These are phyloP conservation scores for Pteromalus puparum DNA, from an alignment of 1,140 invertebrate species.

Conservation along the genomic window DNA sequence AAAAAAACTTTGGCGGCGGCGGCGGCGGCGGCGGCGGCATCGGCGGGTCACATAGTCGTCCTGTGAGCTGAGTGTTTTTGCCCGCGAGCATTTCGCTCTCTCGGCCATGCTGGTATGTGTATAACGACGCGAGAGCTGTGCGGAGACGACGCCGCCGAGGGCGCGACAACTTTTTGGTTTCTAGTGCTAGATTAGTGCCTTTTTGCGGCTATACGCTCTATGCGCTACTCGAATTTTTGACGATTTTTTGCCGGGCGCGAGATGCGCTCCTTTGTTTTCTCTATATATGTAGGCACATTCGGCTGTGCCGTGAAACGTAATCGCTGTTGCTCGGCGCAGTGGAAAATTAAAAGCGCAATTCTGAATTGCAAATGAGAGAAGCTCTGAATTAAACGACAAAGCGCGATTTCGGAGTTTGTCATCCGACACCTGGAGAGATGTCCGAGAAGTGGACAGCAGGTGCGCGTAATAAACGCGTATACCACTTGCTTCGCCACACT, in stretches of 20 bases:
- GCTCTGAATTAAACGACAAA: slow-evolving; percentile 37
- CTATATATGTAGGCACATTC: no score
- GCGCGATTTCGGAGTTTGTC: slow-evolving; percentile 46
- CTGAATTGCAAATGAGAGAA: slow-evolving; percentile 27
- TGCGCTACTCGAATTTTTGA: not conserved
- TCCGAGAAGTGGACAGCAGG: slow-evolving; percentile 18
- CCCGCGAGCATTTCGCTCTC: slow-evolving; percentile 25
- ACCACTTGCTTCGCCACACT: not conserved
- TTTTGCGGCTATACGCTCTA: not conserved
- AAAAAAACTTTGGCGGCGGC: slow-evolving; percentile 49
- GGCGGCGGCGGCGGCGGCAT: slow-evolving; percentile 51
- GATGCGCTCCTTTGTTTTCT: not conserved
- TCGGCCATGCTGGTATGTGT: slow-evolving; percentile 30
- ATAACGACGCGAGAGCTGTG: slow-evolving; percentile 3
- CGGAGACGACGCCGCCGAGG: not conserved
- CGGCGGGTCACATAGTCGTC: slow-evolving; percentile 43
- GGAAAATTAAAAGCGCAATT: not conserved
- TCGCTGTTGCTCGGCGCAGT: not conserved
- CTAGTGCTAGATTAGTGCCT: slow-evolving; percentile 31
- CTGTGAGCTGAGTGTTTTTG: slow-evolving; percentile 27
- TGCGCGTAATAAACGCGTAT: slow-evolving; percentile 22
- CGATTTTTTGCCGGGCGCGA: not conserved
- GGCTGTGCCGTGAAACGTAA: no score
- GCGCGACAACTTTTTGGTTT: slow-evolving; percentile 44
- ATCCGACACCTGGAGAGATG: slow-evolving; percentile 43